phyloP scores from a whole-genome alignment of 2,888 invertebrate species.

The Temnothorax ravouxi region DNA sequence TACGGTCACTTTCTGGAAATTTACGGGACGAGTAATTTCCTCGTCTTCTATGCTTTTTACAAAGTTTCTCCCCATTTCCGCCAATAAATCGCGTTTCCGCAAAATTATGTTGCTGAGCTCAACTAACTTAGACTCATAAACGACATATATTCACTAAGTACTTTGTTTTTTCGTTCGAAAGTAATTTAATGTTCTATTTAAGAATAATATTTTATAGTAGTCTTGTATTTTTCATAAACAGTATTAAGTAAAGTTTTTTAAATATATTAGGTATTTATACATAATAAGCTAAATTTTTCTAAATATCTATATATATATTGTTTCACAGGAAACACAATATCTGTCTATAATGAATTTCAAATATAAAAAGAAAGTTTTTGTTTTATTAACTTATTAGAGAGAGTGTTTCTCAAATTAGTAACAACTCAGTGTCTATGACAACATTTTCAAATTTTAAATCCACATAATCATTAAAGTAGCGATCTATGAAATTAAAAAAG shows the following conservation, averaged over 20 bases:
- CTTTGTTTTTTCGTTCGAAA: not conserved
- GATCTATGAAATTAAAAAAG: not conserved
- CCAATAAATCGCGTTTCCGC: constrained; percentile 3
- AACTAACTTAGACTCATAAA: not conserved
- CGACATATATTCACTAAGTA: not conserved
- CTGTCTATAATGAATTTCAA: not conserved
- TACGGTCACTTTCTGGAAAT: not conserved
- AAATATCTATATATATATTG: not conserved
- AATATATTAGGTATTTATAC: not conserved
- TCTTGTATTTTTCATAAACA: not conserved
- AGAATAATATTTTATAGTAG: not conserved
- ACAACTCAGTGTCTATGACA: not conserved
- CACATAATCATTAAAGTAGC: not conserved
- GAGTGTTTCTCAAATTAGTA: not conserved
- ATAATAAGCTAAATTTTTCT: not conserved
- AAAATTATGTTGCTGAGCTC: not conserved
- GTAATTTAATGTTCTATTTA: not conserved
- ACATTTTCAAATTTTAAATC: not conserved
- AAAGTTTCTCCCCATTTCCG: constrained; percentile 20
- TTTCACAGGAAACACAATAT: not conserved
- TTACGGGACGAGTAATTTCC: constrained; percentile 19
- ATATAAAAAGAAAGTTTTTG: not conserved
- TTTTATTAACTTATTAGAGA: not conserved
- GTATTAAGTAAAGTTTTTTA: not conserved
- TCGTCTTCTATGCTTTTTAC: not conserved